Evolutionary conservation across 2,888 invertebrate species (phyloP).

Genomic region (Lithophane ornitopus): DNA sequence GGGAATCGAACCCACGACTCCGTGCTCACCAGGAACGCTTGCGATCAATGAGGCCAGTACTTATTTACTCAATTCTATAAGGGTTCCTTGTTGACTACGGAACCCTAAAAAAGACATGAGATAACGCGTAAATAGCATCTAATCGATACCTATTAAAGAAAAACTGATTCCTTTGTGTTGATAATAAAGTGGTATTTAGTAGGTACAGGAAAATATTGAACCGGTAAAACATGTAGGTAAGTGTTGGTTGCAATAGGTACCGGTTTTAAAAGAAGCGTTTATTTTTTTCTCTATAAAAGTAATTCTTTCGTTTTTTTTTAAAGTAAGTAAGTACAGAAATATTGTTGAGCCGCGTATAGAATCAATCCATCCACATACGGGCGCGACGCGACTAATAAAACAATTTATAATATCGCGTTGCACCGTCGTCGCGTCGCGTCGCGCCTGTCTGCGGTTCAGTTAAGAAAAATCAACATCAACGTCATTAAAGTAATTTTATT

Average conservation of each 20-base stretch:
- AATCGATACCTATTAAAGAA: neutral
- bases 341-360: neutral
- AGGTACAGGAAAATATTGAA: conserved; percentile 21
- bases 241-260: neutral
- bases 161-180: conserved; percentile 11
- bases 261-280: conserved; percentile 4
- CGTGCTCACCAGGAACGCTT: neutral
- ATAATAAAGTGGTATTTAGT: neutral
- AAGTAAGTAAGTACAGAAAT: no score
- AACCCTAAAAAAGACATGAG: neutral
- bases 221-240: conserved; percentile 33
- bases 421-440: neutral
- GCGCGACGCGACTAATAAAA: no score
- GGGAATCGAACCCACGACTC: neutral
- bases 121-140: neutral
- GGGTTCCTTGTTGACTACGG: no score
- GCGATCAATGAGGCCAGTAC: neutral
- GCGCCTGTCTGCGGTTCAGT: neutral
- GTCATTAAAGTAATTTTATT: conserved; percentile 7
- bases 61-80: neutral
- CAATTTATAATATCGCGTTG: no score
- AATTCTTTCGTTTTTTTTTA: neutral
- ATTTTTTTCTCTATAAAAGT: conserved; percentile 3
- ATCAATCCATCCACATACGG: no score
- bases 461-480: neutral